Evolutionary conservation across 2,888 invertebrate species (phyloP), one percentile per base, ranked within the genome.

Genomic region (Hermodice carunculata): DNA sequence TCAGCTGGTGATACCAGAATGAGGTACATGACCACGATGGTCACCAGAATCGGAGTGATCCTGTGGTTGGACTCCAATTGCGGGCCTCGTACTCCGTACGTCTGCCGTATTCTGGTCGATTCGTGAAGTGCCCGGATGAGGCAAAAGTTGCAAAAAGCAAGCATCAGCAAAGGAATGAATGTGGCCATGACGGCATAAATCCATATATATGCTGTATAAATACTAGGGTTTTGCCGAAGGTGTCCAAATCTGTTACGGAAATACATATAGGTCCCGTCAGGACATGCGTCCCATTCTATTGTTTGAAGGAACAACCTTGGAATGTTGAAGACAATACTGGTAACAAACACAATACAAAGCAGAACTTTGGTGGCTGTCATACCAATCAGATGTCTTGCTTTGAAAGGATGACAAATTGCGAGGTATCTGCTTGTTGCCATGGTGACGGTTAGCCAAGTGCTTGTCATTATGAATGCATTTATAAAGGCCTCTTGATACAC

Each of bases 381-480:
- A 17, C 92, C 91, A 81, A 91, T 88, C 49, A 91, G 88, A 8
- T 91, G 91, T 51, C 91, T 87, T 22, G 90, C 89, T 74, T 90
- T 89, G 14, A 91, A 90, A 6, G 92, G 92, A 86, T 91, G 91
- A 76, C 92, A 92, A 4, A 92, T 92, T 67, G 92, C 92, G 32
- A 92, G 90, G 84, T 91, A 92, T 48, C 92, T 88, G 81, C 92
- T 92, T 65, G 92, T 88, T 26, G 92, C 92, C 74, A 93, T 87
- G 11, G 92, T 91, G 54, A 92, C 86, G 14, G 92, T 89, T 90
- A 92, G 91, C 89, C 92, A 89, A 2, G 92, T 92, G 58, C 92
- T 92, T 6, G 91, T 90, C 43, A 92, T 90, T 89, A 84, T 79
- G 58, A 83, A 82, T 5, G 80, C 75, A 67, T 83, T 83, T 62